Conservation (phyloP, 1,140 invertebrate genomes). For the Drosophila kohkoa region DNA sequence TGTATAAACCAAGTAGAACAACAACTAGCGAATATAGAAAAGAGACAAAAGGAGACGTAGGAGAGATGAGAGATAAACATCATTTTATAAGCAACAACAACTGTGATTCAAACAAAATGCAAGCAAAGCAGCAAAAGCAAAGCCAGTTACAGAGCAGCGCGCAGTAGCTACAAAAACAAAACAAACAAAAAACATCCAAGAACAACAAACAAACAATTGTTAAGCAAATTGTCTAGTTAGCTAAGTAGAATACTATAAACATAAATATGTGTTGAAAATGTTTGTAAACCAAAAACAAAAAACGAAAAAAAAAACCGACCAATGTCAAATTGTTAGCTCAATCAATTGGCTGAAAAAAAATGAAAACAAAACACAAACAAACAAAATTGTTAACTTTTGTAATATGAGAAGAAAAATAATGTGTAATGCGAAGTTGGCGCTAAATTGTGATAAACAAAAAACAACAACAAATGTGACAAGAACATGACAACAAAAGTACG, state of each 20-base stretch:
- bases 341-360: slow-evolving; percentile 60
- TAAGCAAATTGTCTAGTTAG: slow-evolving; percentile 81
- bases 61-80: slow-evolving; percentile 54
- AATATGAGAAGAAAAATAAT: slow-evolving; percentile 60
- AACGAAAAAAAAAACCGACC: slow-evolving; percentile 36
- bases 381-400: slow-evolving; percentile 80
- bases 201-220: slow-evolving; percentile 66
- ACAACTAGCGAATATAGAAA: slow-evolving; percentile 43
- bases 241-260: slow-evolving; percentile 66
- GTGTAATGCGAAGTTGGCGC: slow-evolving; percentile 68
- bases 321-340: slow-evolving; percentile 77
- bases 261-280: slow-evolving; percentile 51
- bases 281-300: slow-evolving; percentile 66
- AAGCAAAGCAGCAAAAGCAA: slow-evolving; percentile 48
- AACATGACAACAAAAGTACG: slow-evolving; percentile 45
- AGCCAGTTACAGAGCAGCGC: slow-evolving; percentile 49
- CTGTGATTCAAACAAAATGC: slow-evolving; percentile 78
- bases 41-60: slow-evolving; percentile 9
- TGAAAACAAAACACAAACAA: too few species aligned
- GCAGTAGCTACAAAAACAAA: slow-evolving; percentile 42
- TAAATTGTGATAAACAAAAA: slow-evolving; percentile 68
- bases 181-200: slow-evolving; percentile 42
- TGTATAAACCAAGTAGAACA: slow-evolving; percentile 37
- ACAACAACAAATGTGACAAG: slow-evolving; percentile 67
- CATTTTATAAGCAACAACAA: slow-evolving; percentile 83